Evolutionary conservation across 2,797 vertebrate genomes (phyloP).

Genomic region (Phataginus tricuspis): DNA sequence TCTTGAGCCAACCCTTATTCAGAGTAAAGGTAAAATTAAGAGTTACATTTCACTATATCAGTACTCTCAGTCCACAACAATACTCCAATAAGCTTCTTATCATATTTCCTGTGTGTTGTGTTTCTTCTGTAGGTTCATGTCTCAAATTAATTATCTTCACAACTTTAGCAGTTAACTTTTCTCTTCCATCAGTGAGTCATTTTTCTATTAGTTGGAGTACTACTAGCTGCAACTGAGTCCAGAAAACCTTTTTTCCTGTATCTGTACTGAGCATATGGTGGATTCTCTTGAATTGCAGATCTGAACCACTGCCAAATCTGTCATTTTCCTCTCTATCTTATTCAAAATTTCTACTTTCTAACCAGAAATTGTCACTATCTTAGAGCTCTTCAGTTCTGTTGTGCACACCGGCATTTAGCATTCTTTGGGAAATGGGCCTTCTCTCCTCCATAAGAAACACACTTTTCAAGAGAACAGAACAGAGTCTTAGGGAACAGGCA

Average conservation of each 20-base stretch:
- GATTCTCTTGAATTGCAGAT: conserved; percentile 35
- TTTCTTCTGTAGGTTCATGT: neutral
- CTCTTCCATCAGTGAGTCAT: neutral
- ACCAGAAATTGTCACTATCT: conserved; percentile 2
- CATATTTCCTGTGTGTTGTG: neutral
- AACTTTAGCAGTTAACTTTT: neutral
- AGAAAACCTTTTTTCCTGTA: neutral
- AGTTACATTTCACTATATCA: neutral
- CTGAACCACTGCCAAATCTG: neutral
- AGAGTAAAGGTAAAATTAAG: neutral
- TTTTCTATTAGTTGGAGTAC: conserved; percentile 11
- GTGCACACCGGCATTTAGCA: neutral
- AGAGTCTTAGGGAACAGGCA: too few relatives aligned
- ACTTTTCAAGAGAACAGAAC: neutral
- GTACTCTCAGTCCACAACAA: neutral
- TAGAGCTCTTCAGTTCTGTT: neutral
- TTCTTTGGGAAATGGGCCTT: neutral
- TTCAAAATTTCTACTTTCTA: conserved; percentile 30
- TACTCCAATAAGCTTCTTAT: conserved; percentile 5
- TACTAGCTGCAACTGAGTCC: neutral
- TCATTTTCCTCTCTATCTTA: conserved; percentile 39
- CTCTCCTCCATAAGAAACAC: neutral
- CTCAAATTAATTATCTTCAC: neutral
- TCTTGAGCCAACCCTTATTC: neutral
- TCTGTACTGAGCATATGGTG: neutral